Percentiles rank a stretch among this genome's conserved stretches.
These are phyloP conservation scores for Drosophila multiciliata DNA, from an alignment of 2,888 invertebrate species.

Conservation along the genomic window DNA sequence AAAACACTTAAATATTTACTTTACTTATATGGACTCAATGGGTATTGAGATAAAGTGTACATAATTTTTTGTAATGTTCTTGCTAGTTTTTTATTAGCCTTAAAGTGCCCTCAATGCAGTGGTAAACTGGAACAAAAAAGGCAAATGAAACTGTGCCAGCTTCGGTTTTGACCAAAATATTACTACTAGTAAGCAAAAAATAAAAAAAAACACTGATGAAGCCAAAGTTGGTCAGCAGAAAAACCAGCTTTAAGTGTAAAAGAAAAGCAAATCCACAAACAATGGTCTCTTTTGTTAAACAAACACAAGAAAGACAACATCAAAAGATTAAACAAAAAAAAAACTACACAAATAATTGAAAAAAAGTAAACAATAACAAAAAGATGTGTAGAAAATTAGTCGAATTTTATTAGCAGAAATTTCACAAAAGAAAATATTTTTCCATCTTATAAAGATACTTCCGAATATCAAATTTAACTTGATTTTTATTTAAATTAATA, in stretches of 20 bases:
- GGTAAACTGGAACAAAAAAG: not conserved
- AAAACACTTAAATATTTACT: conserved; percentile 16
- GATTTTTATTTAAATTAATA: not conserved
- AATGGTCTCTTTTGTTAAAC: conserved; percentile 16
- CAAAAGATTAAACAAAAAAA: conserved; percentile 10
- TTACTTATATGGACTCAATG: not conserved
- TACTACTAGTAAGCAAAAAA: conserved; percentile 8
- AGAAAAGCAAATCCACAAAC: conserved; percentile 14
- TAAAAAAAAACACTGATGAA: conserved; percentile 10
- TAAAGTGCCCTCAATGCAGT: conserved; percentile 17
- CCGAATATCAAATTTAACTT: not conserved
- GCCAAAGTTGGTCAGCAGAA: conserved; percentile 30
- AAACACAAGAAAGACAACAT: conserved; percentile 9
- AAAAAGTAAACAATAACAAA: not conserved
- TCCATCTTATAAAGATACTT: not conserved
- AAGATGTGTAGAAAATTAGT: not conserved
- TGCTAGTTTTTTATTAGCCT: not conserved
- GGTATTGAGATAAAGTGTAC: not conserved
- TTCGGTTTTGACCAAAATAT: conserved; percentile 33
- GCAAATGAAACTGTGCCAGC: conserved; percentile 34
- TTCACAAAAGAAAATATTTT: not conserved
- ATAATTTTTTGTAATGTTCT: not conserved
- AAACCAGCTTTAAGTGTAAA: conserved; percentile 15
- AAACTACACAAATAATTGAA: conserved; percentile 6
- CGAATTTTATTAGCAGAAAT: conserved; percentile 2